Conservation (phyloP, 1,140 invertebrate genomes). For the Trachymyrmex cornetzi region DNA sequence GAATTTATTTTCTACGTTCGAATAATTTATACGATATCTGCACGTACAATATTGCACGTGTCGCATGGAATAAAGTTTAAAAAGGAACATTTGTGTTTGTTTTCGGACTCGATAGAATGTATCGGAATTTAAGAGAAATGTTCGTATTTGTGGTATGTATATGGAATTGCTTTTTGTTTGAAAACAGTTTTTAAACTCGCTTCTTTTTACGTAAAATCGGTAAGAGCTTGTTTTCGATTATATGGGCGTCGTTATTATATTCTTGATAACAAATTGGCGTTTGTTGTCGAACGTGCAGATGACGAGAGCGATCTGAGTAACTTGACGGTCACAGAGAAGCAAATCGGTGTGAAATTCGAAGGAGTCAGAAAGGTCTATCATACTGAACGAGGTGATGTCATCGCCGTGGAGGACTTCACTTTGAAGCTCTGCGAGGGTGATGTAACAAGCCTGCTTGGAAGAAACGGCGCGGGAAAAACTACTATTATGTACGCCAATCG, state of each 20-base stretch:
- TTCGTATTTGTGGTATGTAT: background rate
- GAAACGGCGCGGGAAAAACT: conserved; percentile 94
- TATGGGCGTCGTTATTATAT: background rate
- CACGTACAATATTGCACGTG: background rate
- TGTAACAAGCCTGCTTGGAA: conserved; percentile 92
- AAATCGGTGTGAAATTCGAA: conserved; percentile 86
- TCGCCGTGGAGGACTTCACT: conserved; percentile 90
- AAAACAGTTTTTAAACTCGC: conserved; percentile 45
- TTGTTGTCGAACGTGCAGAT: conserved; percentile 67
- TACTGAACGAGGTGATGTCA: conserved; percentile 78
- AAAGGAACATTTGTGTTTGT: background rate
- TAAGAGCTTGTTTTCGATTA: conserved; percentile 59
- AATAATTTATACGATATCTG: conserved; percentile 16
- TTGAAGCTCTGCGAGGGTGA: conserved; percentile 90
- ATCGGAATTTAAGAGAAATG: background rate
- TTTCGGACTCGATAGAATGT: background rate
- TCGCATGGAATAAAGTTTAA: conserved; percentile 2
- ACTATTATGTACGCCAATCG: conserved; percentile 90
- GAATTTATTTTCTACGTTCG: background rate
- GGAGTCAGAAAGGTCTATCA: conserved; percentile 86
- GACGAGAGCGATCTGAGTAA: conserved; percentile 78
- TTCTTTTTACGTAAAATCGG: conserved; percentile 16
- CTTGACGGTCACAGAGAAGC: conserved; percentile 81
- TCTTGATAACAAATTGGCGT: background rate
- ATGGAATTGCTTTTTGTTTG: background rate